Evolutionary conservation across 1,140 invertebrate species (phyloP).

Genomic region (Dendrolimus punctatus): DNA sequence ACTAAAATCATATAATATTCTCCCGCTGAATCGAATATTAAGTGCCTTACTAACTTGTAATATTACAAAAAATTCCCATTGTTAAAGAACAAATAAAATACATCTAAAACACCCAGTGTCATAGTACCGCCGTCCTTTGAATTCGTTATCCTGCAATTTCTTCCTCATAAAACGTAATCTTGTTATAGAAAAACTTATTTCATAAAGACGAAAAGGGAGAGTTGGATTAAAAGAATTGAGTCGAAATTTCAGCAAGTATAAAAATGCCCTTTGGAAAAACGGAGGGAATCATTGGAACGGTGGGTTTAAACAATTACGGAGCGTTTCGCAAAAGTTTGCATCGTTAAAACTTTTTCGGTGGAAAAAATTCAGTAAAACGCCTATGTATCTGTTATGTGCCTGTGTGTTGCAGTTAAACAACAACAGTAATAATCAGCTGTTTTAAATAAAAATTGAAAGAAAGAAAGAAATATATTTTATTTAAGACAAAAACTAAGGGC

Average conservation of each 20-base stretch:
- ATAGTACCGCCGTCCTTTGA: slow-evolving; percentile 20
- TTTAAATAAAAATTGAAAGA: too few species aligned
- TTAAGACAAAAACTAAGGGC: too few species aligned
- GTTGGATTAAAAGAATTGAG: slow-evolving; percentile 39
- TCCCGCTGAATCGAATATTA: too few species aligned
- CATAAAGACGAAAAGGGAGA: slow-evolving; percentile 41
- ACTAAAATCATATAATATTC: too few species aligned
- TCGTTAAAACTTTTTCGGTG: too few species aligned
- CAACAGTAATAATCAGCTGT: too few species aligned
- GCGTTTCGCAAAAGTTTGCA: slow-evolving; percentile 5
- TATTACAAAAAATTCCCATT: too few species aligned
- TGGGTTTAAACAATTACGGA: slow-evolving; percentile 37
- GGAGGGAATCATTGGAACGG: slow-evolving; percentile 26
- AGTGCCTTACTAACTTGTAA: too few species aligned
- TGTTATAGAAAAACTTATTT: slow-evolving; percentile 63
- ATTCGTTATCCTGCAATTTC: slow-evolving; percentile 58
- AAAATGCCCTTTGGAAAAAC: slow-evolving; percentile 38
- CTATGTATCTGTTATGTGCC: too few species aligned
- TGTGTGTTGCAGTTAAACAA: too few species aligned
- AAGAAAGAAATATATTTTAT: too few species aligned
- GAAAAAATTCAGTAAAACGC: too few species aligned
- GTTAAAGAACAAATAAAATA: slow-evolving; percentile 8
- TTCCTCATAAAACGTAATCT: slow-evolving; percentile 57
- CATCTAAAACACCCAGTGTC: slow-evolving; percentile 9
- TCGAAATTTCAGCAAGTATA: slow-evolving; percentile 30